Conservation (phyloP, 2,113 vertebrate genomes). For the Istiophorus platypterus region DNA sequence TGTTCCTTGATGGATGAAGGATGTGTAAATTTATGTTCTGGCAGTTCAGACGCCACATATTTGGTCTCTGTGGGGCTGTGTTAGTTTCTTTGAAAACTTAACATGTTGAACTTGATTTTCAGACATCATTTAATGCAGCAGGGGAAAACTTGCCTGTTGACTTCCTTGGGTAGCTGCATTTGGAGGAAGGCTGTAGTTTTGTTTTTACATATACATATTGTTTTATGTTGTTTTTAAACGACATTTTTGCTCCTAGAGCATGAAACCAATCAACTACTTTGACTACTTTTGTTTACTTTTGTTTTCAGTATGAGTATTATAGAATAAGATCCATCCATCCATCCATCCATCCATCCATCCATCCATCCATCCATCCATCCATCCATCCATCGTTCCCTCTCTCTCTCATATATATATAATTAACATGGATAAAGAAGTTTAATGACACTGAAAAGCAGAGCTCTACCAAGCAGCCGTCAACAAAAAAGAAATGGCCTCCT, state of each 20-base stretch:
- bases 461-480: not conserved
- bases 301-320: not conserved
- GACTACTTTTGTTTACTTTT: not conserved
- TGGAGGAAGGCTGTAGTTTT: not conserved
- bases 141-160: conserved; percentile 16
- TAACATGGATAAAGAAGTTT: not conserved
- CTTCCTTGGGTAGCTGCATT: conserved; percentile 2
- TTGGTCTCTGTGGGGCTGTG: conserved; percentile 57
- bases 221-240: not conserved
- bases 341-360: too few relatives aligned
- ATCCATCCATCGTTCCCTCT: too few relatives aligned
- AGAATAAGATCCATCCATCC: too few relatives aligned
- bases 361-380: too few relatives aligned
- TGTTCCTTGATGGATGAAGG: conserved; percentile 63
- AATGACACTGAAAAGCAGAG: conserved; percentile 18
- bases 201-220: not conserved
- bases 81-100: conserved; percentile 56
- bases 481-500: conserved; percentile 13
- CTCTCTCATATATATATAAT: not conserved
- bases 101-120: conserved; percentile 47
- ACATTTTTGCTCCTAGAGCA: not conserved
- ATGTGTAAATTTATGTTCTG: conserved; percentile 49
- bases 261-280: not conserved
- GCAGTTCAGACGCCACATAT: conserved; percentile 46
- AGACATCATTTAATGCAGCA: conserved; percentile 26